These are phyloP conservation scores for Bubo bubo DNA, from an alignment of 2,113 vertebrate genomes.

Conservation along the genomic window DNA sequence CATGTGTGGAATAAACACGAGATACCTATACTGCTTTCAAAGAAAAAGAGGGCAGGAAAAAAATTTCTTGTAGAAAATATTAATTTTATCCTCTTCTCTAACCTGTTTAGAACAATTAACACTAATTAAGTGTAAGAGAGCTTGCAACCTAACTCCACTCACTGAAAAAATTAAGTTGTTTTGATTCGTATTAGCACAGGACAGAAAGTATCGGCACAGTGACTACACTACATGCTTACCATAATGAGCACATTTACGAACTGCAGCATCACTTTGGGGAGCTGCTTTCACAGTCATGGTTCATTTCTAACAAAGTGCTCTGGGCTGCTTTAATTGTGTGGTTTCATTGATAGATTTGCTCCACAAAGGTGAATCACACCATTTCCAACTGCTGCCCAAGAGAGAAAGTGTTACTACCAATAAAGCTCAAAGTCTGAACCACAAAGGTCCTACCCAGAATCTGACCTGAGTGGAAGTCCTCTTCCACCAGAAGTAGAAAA, in stretches of 20 bases:
- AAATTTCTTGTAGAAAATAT: neutral
- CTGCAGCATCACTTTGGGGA: rapidly evolving
- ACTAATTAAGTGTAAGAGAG: neutral
- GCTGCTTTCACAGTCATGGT: neutral
- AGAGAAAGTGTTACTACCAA: neutral
- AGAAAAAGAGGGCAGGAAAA: neutral
- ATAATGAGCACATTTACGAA: neutral
- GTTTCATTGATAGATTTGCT: neutral
- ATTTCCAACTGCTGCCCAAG: neutral
- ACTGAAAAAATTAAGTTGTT: neutral
- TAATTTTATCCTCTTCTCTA: neutral
- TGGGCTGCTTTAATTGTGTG: neutral
- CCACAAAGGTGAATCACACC: neutral
- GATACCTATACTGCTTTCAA: neutral
- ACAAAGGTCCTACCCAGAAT: neutral
- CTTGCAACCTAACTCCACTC: neutral
- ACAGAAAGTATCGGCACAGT: neutral
- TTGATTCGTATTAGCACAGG: neutral
- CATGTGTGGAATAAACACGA: rapidly evolving
- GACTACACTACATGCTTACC: neutral
- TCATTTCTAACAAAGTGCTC: neutral
- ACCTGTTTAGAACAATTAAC: neutral
- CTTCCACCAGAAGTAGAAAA: neutral
- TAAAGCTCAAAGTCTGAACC: neutral
- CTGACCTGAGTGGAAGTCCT: neutral